Evolutionary conservation across 2,888 invertebrate genomes (phyloP).

Genomic region (Aphidius colemani): DNA sequence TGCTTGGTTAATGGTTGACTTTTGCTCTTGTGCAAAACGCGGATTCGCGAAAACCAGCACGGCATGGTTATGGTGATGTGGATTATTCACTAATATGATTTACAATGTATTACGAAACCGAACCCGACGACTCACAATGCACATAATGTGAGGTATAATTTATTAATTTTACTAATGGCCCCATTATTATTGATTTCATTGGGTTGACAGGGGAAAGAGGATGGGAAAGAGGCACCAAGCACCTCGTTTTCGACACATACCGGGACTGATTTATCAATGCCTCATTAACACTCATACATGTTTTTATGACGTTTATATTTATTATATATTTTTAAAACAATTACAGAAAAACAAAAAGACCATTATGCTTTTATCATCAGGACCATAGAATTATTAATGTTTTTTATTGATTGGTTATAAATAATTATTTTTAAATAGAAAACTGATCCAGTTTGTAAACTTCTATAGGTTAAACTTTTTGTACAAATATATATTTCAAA

Average conservation of each 20-base stretch:
- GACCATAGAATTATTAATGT: too few species aligned
- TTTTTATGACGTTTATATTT: too few species aligned
- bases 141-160: slow-evolving; percentile 61
- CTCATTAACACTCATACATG: slow-evolving; percentile 50
- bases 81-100: slow-evolving; percentile 62
- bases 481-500: too few species aligned
- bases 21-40: slow-evolving; percentile 47
- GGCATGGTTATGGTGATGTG: slow-evolving; percentile 57
- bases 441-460: too few species aligned
- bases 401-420: too few species aligned
- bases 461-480: too few species aligned
- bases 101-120: slow-evolving; percentile 55
- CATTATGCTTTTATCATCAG: too few species aligned
- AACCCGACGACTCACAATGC: slow-evolving; percentile 55
- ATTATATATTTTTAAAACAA: too few species aligned
- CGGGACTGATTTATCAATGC: slow-evolving; percentile 55
- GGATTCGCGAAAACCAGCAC: slow-evolving; percentile 40
- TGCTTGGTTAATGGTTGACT: slow-evolving; percentile 40
- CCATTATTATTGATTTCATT: slow-evolving; percentile 60
- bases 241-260: slow-evolving; percentile 38
- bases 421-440: too few species aligned
- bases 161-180: slow-evolving; percentile 61
- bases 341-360: too few species aligned
- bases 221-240: slow-evolving; percentile 29
- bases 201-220: slow-evolving; percentile 36